phyloP scores from a whole-genome alignment of 1,140 invertebrate genomes.

The Micrasema minimum region DNA sequence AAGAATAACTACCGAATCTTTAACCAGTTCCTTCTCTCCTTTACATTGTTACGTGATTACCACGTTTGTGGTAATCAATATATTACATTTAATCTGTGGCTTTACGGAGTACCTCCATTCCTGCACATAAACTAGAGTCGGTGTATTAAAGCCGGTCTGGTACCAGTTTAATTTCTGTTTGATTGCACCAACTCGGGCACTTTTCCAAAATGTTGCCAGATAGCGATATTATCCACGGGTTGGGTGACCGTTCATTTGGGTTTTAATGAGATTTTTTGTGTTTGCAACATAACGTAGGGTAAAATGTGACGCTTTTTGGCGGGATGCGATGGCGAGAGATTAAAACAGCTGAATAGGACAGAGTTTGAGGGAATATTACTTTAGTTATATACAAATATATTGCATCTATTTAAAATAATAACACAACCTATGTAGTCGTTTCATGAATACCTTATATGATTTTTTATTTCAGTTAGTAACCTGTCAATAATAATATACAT shows the following conservation, averaged over 20 bases:
- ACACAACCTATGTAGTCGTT: neutral
- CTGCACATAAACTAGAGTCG: too few relatives aligned
- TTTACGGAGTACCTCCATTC: too few relatives aligned
- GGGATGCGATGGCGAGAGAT: constrained; percentile 12
- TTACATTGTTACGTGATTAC: too few relatives aligned
- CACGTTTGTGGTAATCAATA: too few relatives aligned
- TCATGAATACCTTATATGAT: neutral
- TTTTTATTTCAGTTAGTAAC: too few relatives aligned
- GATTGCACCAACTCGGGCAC: constrained; percentile 38
- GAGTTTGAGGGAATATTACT: neutral
- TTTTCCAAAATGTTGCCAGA: constrained; percentile 49
- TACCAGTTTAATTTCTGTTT: constrained; percentile 47
- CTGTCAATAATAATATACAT: too few relatives aligned
- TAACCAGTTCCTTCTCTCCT: too few relatives aligned
- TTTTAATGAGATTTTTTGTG: constrained; percentile 37
- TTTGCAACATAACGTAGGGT: constrained; percentile 11
- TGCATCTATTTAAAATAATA: neutral
- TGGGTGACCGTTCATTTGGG: constrained; percentile 5
- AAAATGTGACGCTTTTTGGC: neutral
- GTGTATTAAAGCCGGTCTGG: too few relatives aligned
- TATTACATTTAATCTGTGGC: too few relatives aligned
- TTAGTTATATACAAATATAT: neutral
- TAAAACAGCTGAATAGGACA: constrained; percentile 6
- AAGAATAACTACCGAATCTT: too few relatives aligned
- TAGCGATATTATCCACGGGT: constrained; percentile 39